Evolutionary conservation across 2,113 vertebrate genomes (phyloP), one percentile per base, ranked within the genome.

Genomic region (Chrysemys picta): DNA sequence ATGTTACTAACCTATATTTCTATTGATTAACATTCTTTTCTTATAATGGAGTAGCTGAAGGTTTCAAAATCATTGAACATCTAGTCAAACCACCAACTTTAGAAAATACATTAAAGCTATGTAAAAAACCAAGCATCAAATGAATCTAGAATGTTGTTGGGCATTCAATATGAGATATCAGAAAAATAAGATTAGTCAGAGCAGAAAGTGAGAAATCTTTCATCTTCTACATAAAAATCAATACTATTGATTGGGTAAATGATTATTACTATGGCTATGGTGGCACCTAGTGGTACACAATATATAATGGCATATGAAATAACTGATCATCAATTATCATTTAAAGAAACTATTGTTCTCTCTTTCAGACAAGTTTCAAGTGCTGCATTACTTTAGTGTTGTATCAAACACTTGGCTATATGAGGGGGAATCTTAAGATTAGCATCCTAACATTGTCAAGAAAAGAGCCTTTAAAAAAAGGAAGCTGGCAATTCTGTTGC

Each of bases 211-310:
- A 83, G 52, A 92, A 85, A 69, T 57, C 21, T 95, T 94, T 93
- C 85, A 92, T 94, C 85, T 93, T 85, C 29, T 76, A 83, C 84
- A 83, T 1, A n/a, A n/a, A n/a, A 81, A 62, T 80, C 86, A 19
- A 53, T 69, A 62, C 3, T 62, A 85, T 50, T 78, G n/a, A 29
- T n/a, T n/a, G n/a, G n/a, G n/a, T 72, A 90, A 91, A 29, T 62
- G 52, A 59, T 29, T 38, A 38, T 94, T 94, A 50, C 47, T 91
- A 82, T 93, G 96, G 76, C 90, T 95, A 82, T 91, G 95, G n/a
- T 85, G 96, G 93, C 98, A 98, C 92, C 98, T 98, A 98, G 97
- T 96, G 98, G 96, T 47, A 6, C 87, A 12, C 6, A 49, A 29
- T 62, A 49, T 31, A 59, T 13, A 21, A 57, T 94, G 85, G 24